Conservation (phyloP, 2,113 vertebrate genomes). For the Thinocorus orbignyianus region DNA sequence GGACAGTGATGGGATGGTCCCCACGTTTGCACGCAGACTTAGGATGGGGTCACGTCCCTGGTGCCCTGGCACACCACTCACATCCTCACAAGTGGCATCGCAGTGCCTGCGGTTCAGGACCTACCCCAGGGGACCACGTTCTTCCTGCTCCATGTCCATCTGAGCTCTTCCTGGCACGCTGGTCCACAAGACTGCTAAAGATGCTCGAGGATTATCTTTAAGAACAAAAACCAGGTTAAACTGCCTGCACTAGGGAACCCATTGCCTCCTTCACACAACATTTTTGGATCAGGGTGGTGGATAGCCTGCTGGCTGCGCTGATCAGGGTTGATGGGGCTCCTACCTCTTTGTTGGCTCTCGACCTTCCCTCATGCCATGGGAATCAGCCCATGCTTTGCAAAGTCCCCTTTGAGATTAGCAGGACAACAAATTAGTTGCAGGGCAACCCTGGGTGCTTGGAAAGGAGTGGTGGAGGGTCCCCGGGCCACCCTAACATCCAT, state of each 20-base stretch:
- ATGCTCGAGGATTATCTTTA: neutral
- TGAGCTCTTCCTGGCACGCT: neutral
- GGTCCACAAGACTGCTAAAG: neutral
- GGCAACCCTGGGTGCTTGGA: no score
- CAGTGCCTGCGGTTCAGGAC: rapidly evolving
- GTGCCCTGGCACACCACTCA: neutral
- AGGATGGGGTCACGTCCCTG: neutral
- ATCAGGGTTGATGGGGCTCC: neutral
- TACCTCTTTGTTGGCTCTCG: rapidly evolving
- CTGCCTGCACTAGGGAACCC: neutral
- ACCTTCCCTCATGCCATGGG: rapidly evolving
- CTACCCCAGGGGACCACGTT: rapidly evolving
- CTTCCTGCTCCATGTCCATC: rapidly evolving
- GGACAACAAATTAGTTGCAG: no score
- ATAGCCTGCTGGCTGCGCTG: neutral
- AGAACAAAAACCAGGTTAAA: rapidly evolving
- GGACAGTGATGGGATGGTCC: neutral
- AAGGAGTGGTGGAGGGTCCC: neutral
- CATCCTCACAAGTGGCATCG: neutral
- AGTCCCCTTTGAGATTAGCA: neutral
- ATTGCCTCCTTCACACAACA: rapidly evolving
- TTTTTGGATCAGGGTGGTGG: neutral
- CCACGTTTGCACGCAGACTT: neutral
- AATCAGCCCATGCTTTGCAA: neutral
- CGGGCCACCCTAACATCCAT: neutral